Evolutionary conservation across 2,888 invertebrate genomes (phyloP), one percentile per base, ranked within the genome.

Genomic region (Ischnus inquisitorius): DNA sequence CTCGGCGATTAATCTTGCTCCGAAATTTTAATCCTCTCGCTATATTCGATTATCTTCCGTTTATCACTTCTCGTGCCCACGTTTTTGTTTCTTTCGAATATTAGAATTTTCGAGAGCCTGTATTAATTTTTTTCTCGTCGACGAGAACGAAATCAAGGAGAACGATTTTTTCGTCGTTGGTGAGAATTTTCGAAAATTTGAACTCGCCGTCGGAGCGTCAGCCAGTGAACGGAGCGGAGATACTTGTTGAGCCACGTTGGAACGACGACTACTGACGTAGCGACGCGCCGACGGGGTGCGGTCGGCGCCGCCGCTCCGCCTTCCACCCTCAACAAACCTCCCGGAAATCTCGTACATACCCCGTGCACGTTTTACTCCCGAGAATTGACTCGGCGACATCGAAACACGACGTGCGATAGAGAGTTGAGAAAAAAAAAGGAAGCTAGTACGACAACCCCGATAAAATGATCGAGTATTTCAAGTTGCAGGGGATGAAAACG

Each of bases 161-260:
- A 25, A 1, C n/a, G 43, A 57, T 34, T 34, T 34, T 8, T 34
- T 34, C 34, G 34, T 6, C 34, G n/a, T n/a, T n/a, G n/a, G n/a
- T n/a, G n/a, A n/a, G n/a, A n/a, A 34, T 6, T 34, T 34, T 8
- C 5, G 67, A 41, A 62, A 51, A 74, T 57, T 69, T 25, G 34
- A 79, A 79, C 64, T 64, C 43, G 39, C 60, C 22, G 71, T 67
- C 19, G 46, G 43, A 54, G 48, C 34, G 34, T 34, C 14, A 46
- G 22, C 79, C 71, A 51, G 48, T 62, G 39, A 34, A 39, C 46
- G 19, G 51, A 74, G 75, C 64, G 72, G 79, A 83, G 90, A 88
- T 90, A 92, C 92, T 91, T 92, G 92, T 92, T 92, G 91, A 92
- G 91, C 91, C 90, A 88, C 91, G 90, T 88, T 91, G 88, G 88